These are phyloP conservation scores for Crossocerus cetratus DNA, from an alignment of 2,888 invertebrate genomes.

Conservation along the genomic window DNA sequence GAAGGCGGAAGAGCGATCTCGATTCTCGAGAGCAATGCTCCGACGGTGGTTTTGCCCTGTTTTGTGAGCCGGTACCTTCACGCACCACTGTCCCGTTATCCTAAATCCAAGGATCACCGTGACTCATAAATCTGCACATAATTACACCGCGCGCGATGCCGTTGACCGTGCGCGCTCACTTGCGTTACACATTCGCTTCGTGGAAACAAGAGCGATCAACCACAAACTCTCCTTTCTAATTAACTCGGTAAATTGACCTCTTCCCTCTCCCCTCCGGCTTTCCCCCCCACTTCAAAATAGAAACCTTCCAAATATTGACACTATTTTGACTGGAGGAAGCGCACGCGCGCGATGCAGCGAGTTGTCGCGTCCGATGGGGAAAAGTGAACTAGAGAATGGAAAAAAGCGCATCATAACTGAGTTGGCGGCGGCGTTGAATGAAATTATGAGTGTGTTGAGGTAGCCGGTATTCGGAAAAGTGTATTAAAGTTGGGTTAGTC, in stretches of 20 bases:
- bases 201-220: slow-evolving; percentile 22
- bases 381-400: too few species aligned
- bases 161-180: slow-evolving; percentile 28
- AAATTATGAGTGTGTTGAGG: too few species aligned
- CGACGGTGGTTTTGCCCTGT: background rate
- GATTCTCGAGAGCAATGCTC: too few species aligned
- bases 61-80: background rate
- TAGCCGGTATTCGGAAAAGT: too few species aligned
- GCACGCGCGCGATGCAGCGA: background rate
- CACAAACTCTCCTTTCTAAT: slow-evolving; percentile 9
- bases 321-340: too few species aligned
- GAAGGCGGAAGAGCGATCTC: too few species aligned
- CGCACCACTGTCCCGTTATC: slow-evolving; percentile 27
- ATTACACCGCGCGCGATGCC: slow-evolving; percentile 32
- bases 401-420: background rate
- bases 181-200: slow-evolving; percentile 35
- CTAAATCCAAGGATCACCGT: slow-evolving; percentile 28
- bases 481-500: too few species aligned
- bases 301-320: too few species aligned
- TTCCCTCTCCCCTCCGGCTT: too few species aligned
- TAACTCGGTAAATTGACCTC: slow-evolving; percentile 14
- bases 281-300: too few species aligned
- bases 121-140: slow-evolving; percentile 43
- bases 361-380: slow-evolving; percentile 1
- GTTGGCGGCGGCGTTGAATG: too few species aligned